phyloP scores from a whole-genome alignment of 2,113 vertebrate genomes.

The Semicossyphus pulcher region DNA sequence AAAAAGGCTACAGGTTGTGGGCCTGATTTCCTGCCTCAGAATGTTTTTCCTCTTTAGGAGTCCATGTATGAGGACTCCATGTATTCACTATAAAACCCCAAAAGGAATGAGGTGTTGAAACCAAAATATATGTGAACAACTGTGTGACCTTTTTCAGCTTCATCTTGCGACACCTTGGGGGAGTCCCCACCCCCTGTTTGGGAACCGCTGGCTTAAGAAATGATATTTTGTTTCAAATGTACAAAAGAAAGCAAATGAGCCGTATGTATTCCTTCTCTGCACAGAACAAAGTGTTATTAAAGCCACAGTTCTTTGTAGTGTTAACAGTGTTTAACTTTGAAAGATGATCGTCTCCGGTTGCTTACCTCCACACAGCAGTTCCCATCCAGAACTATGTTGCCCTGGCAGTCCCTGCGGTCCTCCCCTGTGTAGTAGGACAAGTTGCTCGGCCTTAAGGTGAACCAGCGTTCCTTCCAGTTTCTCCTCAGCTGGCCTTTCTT shows the following conservation, averaged over 20 bases:
- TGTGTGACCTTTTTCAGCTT: background rate
- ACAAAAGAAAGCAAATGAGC: background rate
- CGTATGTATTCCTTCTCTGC: background rate
- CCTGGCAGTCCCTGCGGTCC: slow-evolving; percentile 92
- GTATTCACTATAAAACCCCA: background rate
- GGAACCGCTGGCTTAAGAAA: background rate
- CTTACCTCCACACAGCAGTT: slow-evolving; percentile 95
- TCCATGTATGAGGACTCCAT: background rate
- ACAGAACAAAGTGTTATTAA: background rate
- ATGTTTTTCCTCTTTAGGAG: background rate
- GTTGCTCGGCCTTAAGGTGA: slow-evolving; percentile 90
- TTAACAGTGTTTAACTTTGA: slow-evolving; percentile 9
- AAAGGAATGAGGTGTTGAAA: background rate
- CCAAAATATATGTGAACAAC: background rate
- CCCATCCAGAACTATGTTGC: slow-evolving; percentile 88
- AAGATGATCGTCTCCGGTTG: slow-evolving; percentile 1
- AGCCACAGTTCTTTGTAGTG: background rate
- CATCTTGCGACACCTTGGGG: background rate
- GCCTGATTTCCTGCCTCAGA: background rate
- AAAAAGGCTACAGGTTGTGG: background rate
- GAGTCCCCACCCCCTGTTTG: slow-evolving; percentile 10
- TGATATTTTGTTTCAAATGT: slow-evolving; percentile 4
- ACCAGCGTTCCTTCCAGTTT: slow-evolving; percentile 97
- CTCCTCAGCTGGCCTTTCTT: slow-evolving; percentile 94
- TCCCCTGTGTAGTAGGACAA: slow-evolving; percentile 91